These are phyloP conservation scores for Drosophila leonis DNA, from an alignment of 2,888 invertebrate genomes.

Conservation along the genomic window DNA sequence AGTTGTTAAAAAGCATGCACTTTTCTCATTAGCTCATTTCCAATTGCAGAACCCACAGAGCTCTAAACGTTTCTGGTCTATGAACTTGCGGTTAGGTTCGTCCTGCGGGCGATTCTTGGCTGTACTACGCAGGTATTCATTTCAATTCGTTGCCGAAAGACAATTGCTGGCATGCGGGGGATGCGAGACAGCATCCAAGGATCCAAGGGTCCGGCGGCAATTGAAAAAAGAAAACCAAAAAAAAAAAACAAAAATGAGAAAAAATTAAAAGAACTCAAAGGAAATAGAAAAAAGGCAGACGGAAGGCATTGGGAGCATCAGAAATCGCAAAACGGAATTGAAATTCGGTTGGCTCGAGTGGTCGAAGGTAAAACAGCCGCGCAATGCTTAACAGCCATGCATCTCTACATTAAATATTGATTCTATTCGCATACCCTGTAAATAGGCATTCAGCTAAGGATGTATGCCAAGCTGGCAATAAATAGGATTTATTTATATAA, in stretches of 20 bases:
- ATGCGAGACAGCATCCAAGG: slow-evolving; percentile 13
- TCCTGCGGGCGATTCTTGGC: neutral
- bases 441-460: neutral
- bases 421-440: slow-evolving; percentile 17
- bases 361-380: slow-evolving; percentile 15
- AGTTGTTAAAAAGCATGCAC: slow-evolving; percentile 1
- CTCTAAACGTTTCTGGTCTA: neutral
- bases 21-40: neutral
- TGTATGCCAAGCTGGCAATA: neutral
- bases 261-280: neutral
- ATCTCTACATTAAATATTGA: slow-evolving; percentile 44
- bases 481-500: neutral
- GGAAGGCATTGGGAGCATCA: slow-evolving; percentile 21
- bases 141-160: slow-evolving; percentile 19
- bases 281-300: slow-evolving; percentile 5
- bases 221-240: slow-evolving; percentile 10
- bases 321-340: slow-evolving; percentile 24
- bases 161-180: neutral
- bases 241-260: neutral
- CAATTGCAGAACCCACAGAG: neutral
- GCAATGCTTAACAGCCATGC: slow-evolving; percentile 13
- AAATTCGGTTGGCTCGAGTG: slow-evolving; percentile 11
- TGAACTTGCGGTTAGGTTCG: neutral
- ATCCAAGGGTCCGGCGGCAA: slow-evolving; percentile 26
- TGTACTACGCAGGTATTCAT: slow-evolving; percentile 2